Percentiles rank a stretch among this genome's conserved stretches.
Evolutionary conservation across 2,113 vertebrate genomes (phyloP).

Genomic region (human (Homo sapiens)): GRCh38 chr13:110033501-110034000

Average conservation of each 20-base stretch:
- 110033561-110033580: not conserved
- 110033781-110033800: not conserved
- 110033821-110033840: too few species aligned
- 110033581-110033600: not conserved
- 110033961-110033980: not conserved
- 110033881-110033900: fast-evolving
- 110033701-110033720: not conserved
- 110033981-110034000: not conserved
- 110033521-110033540: not conserved
- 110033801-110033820: fast-evolving
- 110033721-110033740: not conserved
- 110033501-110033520: not conserved
- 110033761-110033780: not conserved
- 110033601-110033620: too few species aligned
- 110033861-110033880: not conserved
- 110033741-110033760: not conserved
- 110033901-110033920: fast-evolving
- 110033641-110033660: not conserved
- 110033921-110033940: not conserved
- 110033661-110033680: not conserved
- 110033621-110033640: not conserved
- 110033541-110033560: not conserved
- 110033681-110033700: not conserved
- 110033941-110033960: not conserved
- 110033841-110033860: fast-evolving